Evolutionary conservation across 2,797 vertebrate species (phyloP), one percentile per base, ranked within the genome.

Genomic region (Cichlasoma orientale): DNA sequence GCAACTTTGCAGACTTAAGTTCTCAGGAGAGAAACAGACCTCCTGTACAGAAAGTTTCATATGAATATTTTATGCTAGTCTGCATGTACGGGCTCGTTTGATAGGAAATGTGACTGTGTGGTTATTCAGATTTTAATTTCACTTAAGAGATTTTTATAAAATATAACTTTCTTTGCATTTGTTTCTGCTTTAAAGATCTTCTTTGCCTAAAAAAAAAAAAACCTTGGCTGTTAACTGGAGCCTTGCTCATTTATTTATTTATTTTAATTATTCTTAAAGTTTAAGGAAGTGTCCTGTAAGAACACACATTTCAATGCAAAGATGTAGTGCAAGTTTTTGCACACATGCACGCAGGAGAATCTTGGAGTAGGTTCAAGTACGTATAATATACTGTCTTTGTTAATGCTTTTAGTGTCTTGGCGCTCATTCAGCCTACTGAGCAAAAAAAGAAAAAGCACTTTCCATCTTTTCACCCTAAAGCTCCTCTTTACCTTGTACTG

Each of bases 371-470:
- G 44, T 68, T 50, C 41, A 50, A 50, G 63, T 68, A 9, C 41
- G 29, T 10, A 50, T 68, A 29, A 68, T 7, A 25, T 68, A 25
- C 0, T 50, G 21, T 47, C 41, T 68, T 29, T 68, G 18, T 68
- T 29, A 68, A 68, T 25, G 63, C 63, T 68, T 68, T 68, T 68
- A 68, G 41, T 68, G 41, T 50, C 63, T 68, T 68, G 25, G 41
- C 18, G 29, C 25, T 68, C 18, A 50, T 25, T 47, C 23, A 27
- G 10, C 41, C 38, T 66, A 25, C 23, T 47, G 59, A 41, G 38
- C 23, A 33, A 33, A 8, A 36, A 36, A 7, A 33, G 9, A 33
- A 33, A 33, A 33, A 33, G 31, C 31, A 33, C 31, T 33, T 33
- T 33, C 12, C 13, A 44, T 44, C 12, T 44, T 44, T 44, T 47